A percentile compares a stretch with the other conserved stretches of the same genome.
Evolutionary conservation across 2,888 invertebrate genomes (phyloP).

Genomic region (Papilio gigon): DNA sequence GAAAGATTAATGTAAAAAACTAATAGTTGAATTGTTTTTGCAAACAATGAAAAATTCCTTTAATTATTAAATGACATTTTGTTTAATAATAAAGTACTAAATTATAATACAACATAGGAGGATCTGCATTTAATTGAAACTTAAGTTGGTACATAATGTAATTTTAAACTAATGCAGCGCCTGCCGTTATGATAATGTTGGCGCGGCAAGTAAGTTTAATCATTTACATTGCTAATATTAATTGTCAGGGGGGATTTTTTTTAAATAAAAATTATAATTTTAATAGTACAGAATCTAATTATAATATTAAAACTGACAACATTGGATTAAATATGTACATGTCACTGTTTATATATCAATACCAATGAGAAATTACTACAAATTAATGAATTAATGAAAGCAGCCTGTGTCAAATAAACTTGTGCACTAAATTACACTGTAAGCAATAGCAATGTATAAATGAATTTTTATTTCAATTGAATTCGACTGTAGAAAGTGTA

Average conservation of each 20-base stretch:
- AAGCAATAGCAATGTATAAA: no score
- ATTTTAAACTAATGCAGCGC: slow-evolving; percentile 18
- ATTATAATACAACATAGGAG: background rate
- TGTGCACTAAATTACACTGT: no score
- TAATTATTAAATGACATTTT: background rate
- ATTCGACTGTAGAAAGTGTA: no score
- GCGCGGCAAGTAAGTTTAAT: slow-evolving; percentile 1
- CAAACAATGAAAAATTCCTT: background rate
- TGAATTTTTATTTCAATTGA: no score
- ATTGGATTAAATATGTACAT: no score
- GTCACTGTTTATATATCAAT: no score
- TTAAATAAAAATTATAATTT: background rate
- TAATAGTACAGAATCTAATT: background rate
- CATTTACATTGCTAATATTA: slow-evolving; percentile 21
- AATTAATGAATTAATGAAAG: no score
- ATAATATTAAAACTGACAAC: no score
- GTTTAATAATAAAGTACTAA: background rate
- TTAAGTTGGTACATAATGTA: slow-evolving; percentile 16
- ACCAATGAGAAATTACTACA: no score
- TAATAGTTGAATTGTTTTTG: no score
- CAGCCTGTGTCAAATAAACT: no score
- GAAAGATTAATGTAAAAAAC: no score
- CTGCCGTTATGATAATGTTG: slow-evolving; percentile 21
- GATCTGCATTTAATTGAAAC: slow-evolving; percentile 15
- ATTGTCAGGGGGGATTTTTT: slow-evolving; percentile 2